Evolutionary conservation across 2,797 vertebrate species (phyloP).

Genomic region (Poecilia velifera): DNA sequence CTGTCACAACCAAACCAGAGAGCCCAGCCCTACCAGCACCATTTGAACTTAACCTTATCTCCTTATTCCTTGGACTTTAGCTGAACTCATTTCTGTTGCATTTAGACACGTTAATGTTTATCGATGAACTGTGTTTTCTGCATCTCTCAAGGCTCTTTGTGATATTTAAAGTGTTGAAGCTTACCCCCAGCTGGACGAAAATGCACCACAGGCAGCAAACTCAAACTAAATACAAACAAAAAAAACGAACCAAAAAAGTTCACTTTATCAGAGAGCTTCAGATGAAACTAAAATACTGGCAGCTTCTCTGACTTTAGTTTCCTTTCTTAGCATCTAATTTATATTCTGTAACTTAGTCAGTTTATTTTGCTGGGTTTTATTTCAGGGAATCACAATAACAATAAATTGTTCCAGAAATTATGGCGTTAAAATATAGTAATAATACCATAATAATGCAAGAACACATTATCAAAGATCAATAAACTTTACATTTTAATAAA

Average conservation of each 20-base stretch:
- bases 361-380: neutral
- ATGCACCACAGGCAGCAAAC: neutral
- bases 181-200: neutral
- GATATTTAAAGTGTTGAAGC: neutral
- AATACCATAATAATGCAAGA: no score
- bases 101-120: neutral
- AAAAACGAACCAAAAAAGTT: neutral
- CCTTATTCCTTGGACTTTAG: neutral
- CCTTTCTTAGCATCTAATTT: neutral
- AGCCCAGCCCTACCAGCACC: neutral
- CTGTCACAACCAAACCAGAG: neutral
- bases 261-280: neutral
- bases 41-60: neutral
- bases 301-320: neutral
- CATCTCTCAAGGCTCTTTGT: neutral
- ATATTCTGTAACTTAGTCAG: neutral
- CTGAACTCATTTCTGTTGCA: conserved; percentile 4
- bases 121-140: neutral
- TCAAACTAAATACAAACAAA: no score
- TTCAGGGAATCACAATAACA: neutral
- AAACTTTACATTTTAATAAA: no score
- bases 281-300: neutral
- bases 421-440: no score
- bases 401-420: neutral
- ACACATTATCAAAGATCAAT: no score